A percentile compares a stretch with the other conserved stretches of the same genome.
Evolutionary conservation across 1,140 invertebrate genomes (phyloP).

Genomic region (Asbolus verrucosus): DNA sequence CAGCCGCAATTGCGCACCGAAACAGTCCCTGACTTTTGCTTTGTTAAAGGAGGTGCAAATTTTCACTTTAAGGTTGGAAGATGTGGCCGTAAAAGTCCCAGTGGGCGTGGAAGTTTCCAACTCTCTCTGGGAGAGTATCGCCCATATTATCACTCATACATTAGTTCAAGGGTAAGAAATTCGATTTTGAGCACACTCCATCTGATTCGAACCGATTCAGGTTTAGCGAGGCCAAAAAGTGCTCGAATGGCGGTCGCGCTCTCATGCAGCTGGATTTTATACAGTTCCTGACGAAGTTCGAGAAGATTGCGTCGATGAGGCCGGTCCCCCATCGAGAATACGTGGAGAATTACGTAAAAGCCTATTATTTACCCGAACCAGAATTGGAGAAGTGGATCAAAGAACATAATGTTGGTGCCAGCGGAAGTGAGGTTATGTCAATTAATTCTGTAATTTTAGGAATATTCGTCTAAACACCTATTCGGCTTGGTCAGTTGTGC

Average conservation of each 20-base stretch:
- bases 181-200: constrained; percentile 12
- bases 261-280: constrained; percentile 98
- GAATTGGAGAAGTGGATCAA: constrained; percentile 91
- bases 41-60: constrained; percentile 80
- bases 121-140: constrained; percentile 88
- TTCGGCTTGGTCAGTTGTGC: constrained; percentile 86
- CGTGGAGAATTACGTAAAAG: constrained; percentile 96
- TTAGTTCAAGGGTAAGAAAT: constrained; percentile 89
- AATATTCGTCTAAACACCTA: constrained; percentile 92
- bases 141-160: constrained; percentile 84
- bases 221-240: constrained; percentile 91
- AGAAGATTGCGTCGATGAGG: constrained; percentile 83
- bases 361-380: constrained; percentile 92
- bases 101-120: constrained; percentile 78
- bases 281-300: constrained; percentile 92
- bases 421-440: constrained; percentile 18
- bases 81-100: constrained; percentile 75
- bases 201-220: constrained; percentile 65
- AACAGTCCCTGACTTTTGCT: no score
- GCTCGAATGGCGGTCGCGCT: constrained; percentile 94
- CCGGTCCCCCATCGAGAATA: constrained; percentile 91
- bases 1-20: background rate
- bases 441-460: constrained; percentile 66
- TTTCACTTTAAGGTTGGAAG: constrained; percentile 81
- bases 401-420: constrained; percentile 76